A percentile compares a stretch with the other conserved stretches of the same genome.
These are phyloP conservation scores for Micrastur ruficollis DNA, from an alignment of 2,797 vertebrate genomes.

Conservation along the genomic window DNA sequence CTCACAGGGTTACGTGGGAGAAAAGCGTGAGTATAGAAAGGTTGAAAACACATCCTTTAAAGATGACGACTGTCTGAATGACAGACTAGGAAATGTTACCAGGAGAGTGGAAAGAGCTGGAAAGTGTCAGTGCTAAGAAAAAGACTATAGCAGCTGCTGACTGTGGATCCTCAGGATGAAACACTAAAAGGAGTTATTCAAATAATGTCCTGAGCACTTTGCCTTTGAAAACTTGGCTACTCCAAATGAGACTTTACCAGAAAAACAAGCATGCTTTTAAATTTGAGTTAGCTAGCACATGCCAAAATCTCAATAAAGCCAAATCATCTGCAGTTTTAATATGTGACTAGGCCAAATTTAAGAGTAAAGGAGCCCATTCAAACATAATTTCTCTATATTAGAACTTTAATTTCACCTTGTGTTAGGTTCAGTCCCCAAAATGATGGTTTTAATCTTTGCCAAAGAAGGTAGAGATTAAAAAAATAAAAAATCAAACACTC, in stretches of 20 bases:
- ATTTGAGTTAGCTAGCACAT: neutral
- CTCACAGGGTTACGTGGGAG: constrained; percentile 70
- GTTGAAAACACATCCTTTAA: constrained; percentile 57
- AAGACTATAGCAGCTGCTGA: neutral
- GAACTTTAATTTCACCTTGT: neutral
- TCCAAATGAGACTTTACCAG: neutral
- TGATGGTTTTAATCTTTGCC: neutral
- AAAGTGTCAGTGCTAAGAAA: neutral
- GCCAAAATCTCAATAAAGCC: neutral
- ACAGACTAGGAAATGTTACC: neutral
- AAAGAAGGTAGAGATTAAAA: neutral
- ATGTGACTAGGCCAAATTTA: neutral
- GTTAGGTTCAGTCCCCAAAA: neutral
- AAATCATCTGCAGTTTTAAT: neutral
- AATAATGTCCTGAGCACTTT: neutral
- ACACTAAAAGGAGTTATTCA: neutral
- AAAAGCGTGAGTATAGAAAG: constrained; percentile 64
- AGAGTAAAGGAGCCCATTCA: neutral
- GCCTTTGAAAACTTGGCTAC: neutral
- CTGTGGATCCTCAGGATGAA: neutral
- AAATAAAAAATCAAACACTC: neutral
- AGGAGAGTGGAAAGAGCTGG: neutral
- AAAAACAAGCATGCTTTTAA: neutral
- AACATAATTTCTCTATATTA: neutral
- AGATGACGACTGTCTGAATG: neutral